Conservation (phyloP, 2,888 invertebrate species). For the Macaria liturata region DNA sequence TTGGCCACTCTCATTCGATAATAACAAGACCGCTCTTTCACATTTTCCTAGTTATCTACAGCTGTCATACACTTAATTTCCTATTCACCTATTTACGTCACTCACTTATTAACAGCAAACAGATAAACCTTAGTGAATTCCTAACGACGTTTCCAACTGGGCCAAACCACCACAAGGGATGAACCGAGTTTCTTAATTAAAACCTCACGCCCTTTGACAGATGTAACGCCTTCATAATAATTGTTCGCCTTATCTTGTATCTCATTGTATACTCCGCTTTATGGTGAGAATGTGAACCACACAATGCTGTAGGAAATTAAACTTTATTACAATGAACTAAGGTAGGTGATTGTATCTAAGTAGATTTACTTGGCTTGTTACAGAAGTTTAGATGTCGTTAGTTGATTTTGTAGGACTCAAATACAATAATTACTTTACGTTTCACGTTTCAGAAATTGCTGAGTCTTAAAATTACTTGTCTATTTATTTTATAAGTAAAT, state of each 20-base stretch:
- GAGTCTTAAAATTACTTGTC: too few species aligned
- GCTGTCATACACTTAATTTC: too few species aligned
- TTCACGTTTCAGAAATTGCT: too few species aligned
- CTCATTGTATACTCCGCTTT: conserved; percentile 42
- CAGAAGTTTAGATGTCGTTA: conserved; percentile 7
- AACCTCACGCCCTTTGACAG: conserved; percentile 64
- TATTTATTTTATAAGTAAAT: too few species aligned
- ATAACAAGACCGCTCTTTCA: too few species aligned
- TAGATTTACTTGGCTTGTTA: conserved; percentile 13
- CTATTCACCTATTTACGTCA: too few species aligned
- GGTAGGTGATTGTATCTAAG: conserved; percentile 5
- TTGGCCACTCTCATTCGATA: too few species aligned
- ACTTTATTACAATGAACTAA: conserved; percentile 29
- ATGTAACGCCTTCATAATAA: conserved; percentile 62
- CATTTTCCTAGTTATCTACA: too few species aligned
- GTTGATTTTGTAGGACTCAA: conserved; percentile 5
- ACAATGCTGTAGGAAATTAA: conserved; percentile 31
- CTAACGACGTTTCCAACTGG: conserved; percentile 15
- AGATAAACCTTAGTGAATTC: conserved; percentile 16
- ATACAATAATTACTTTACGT: too few species aligned
- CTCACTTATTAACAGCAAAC: conserved; percentile 2
- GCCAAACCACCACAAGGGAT: conserved; percentile 40
- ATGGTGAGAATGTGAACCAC: conserved; percentile 16
- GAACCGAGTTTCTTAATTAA: conserved; percentile 65
- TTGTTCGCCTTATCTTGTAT: conserved; percentile 56